Evolutionary conservation across 2,888 invertebrate species (phyloP), one percentile per base, ranked within the genome.

Genomic region (Mesorhabditis spiculigera): DNA sequence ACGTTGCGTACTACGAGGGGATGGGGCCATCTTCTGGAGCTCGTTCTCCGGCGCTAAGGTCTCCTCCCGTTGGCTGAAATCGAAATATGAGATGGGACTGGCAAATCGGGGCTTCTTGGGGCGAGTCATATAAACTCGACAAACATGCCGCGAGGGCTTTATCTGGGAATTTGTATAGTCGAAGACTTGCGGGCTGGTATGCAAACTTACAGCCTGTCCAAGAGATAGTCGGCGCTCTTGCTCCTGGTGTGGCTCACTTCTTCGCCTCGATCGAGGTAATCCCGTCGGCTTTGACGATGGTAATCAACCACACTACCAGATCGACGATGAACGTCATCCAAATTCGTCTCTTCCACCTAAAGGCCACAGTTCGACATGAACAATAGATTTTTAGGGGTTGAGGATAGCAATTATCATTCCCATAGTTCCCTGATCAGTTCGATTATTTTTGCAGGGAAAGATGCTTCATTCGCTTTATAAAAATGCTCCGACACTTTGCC

Each of bases 41-140:
- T 86, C 79, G 68, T 86, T 86, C 73, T 86, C 86, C 5, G 86
- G 86, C 5, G 83, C 78, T 65, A 78, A 81, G 0, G 80, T 75
- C 63, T 82, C 84, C 69, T 86, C 86, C 16, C 86, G 81, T n/a
- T 75, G 73, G 69, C 84, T 84, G 69, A 63, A 81, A 74, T 42
- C 43, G 28, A 28, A 28, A 28, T 28, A 28, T 28, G 28, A 28
- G 28, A 28, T 28, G 28, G 28, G 28, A 28, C 28, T 28, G 28
- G 28, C 28, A 28, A 28, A 28, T 28, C 28, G 28, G 28, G 28
- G 28, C 28, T 28, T 28, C 28, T 28, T 28, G 28, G 28, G 28
- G 28, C 28, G 28, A 28, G 28, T 1, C 28, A 28, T 28, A 28
- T 28, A 28, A 28, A 28, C 28, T 28, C 28, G 28, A 28, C 28